These are phyloP conservation scores for Hirtodrosophila alboralis DNA, from an alignment of 2,888 invertebrate genomes.

Conservation along the genomic window DNA sequence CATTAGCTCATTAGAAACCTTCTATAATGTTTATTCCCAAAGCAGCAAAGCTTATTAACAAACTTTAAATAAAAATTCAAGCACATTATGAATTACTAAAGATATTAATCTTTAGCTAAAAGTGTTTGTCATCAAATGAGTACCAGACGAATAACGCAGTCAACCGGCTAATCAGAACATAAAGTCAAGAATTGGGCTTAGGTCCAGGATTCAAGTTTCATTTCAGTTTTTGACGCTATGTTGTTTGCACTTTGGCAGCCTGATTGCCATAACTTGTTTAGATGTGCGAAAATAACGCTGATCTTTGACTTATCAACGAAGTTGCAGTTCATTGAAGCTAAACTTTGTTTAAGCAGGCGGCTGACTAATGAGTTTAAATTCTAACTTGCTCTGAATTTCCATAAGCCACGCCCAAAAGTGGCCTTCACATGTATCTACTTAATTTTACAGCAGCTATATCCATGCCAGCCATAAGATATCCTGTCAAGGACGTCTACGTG, in stretches of 20 bases:
- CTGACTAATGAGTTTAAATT: neutral
- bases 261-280: conserved; percentile 39
- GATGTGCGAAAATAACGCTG: conserved; percentile 54
- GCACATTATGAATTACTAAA: neutral
- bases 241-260: conserved; percentile 44
- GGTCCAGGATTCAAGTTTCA: conserved; percentile 24
- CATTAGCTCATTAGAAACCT: conserved; percentile 13
- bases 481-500: conserved; percentile 66
- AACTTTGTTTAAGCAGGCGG: conserved; percentile 50
- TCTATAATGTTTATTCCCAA: neutral
- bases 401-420: conserved; percentile 46
- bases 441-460: neutral
- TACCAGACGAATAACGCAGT: conserved; percentile 28
- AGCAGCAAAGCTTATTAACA: neutral
- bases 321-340: conserved; percentile 48
- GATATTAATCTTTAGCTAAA: conserved; percentile 5
- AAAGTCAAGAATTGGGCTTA: conserved; percentile 18
- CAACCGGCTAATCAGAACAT: conserved; percentile 44
- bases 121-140: conserved; percentile 29
- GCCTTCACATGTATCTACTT: conserved; percentile 13
- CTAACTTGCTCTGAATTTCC: conserved; percentile 39
- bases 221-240: conserved; percentile 29
- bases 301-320: conserved; percentile 60
- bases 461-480: conserved; percentile 30
- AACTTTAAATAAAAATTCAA: neutral